Evolutionary conservation across 2,113 vertebrate species (phyloP), one percentile per base, ranked within the genome.

Genomic region (Leucosticte australis): DNA sequence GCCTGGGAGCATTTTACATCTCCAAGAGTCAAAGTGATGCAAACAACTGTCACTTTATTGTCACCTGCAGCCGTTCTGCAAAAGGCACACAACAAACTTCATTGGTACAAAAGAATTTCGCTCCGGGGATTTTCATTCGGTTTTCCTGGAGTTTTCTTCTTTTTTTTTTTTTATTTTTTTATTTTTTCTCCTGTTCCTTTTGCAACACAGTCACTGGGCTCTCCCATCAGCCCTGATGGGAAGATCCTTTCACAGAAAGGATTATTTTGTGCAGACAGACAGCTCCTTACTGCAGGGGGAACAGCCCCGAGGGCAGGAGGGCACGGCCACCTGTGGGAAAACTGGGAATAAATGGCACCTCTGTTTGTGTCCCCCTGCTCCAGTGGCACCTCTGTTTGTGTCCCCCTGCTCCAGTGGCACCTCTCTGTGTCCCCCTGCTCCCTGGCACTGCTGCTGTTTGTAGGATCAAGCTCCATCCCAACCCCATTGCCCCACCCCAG

Each of bases 161-260:
- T 4, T 9, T 35, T 35, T 49, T 11, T 11, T 4, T 2, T 7
- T 19, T 23, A 15, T 20, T 6, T 7, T 18, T 10, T 20, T 12
- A n/a, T 21, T 19, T 26, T 24, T 35, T 19, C 9, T 23, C 18
- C 14, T 13, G 5, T 35, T 41, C 13, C 28, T 96, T 96, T 88
- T 53, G 95, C 93, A 97, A 96, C 92, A 46, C 84, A 56, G 92
- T 81, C 81, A 60, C 84, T 9, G 75, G 68, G 68, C 94, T 76
- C 90, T 83, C 78, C 59, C 96, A 93, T 95, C 73, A 67, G 52
- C 95, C 97, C 92, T 13, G 77, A 96, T 21, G 89, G 95, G 96
- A 91, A 80, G 96, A 98, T 98, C 99, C 99, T 99, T 99, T 99
- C 99, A 99, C 98, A 98, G 98, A 99, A 99, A 99, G 99, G 99